Evolutionary conservation across 92 coral and sea anemone species (phyloP), one percentile per base, ranked within the genome.

Genomic region (Pocillopora meandrina): DNA sequence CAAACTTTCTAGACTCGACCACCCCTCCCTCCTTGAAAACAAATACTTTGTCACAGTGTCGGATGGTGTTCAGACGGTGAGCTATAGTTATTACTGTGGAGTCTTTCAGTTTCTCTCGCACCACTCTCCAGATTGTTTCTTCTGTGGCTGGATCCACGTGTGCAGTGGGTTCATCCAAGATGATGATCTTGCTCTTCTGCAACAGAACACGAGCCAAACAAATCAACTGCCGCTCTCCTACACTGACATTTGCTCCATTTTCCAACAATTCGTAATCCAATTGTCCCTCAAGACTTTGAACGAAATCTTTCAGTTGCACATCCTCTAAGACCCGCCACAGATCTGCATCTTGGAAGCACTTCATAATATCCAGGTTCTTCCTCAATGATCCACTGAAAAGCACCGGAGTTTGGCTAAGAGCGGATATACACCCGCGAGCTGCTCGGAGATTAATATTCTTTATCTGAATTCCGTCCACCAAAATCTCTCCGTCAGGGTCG

Each of bases 21-120:
- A 61, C 65, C 65, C n/a, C 65, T 61, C 65, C 65, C 21, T 61
- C 65, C 65, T 61, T 61, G n/a, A 61, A 61, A 61, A 61, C n/a
- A 18, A 61, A 20, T 16, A 61, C n/a, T 10, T 61, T 61, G 65
- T 61, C 65, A 61, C 65, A 61, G 65, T 61, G 19, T 61, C 65
- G 16, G 65, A 61, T 61, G 65, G 65, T 61, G 65, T 61, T 61
- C 65, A 61, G 65, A 61, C 65, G 65, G n/a, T 61, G 65, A 61
- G 65, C 65, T 61, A 61, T 61, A 0, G 21, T 61, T 18, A 61
- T 61, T 6, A 61, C 65, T 61, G 65, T 61, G 65, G 65, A 61
- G n/a, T 61, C n/a, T 9, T 61, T 61, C 65, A 61, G n/a, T 61
- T 61, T 61, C 65, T 61, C 65, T 0, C 65, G 65, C n/a, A 61